A percentile compares a stretch with the other conserved stretches of the same genome.
These are phyloP conservation scores for Glyptemys insculpta DNA, from an alignment of 2,797 vertebrate genomes.

Conservation along the genomic window DNA sequence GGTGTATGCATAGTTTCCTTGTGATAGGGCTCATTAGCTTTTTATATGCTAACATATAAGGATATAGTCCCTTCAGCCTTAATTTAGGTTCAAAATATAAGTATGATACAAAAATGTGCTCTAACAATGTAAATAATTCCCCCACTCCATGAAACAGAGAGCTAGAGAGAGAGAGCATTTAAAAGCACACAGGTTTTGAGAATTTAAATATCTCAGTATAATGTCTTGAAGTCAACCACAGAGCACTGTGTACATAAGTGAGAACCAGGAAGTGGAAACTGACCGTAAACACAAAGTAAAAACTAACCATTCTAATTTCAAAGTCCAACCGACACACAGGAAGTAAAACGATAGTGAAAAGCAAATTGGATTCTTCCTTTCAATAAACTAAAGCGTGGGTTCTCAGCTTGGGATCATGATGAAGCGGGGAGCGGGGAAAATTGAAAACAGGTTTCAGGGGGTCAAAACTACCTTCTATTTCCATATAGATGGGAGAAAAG, in stretches of 20 bases:
- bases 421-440: not conserved
- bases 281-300: slow-evolving; percentile 58
- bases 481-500: not conserved
- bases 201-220: slow-evolving; percentile 36
- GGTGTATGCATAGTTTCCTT: not conserved
- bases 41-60: not conserved
- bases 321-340: slow-evolving; percentile 4
- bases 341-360: slow-evolving; percentile 25
- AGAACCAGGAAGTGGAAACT: slow-evolving; percentile 51
- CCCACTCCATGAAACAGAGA: not conserved
- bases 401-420: not conserved
- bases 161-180: not conserved
- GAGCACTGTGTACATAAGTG: slow-evolving; percentile 50
- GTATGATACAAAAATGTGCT: not conserved
- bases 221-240: slow-evolving; percentile 28
- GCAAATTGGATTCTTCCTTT: slow-evolving; percentile 49
- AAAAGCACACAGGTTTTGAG: not conserved
- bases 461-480: not conserved
- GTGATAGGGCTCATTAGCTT: not conserved
- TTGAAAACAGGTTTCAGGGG: not conserved
- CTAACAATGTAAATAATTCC: not conserved
- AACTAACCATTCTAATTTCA: slow-evolving; percentile 43
- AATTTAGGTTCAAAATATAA: not conserved
- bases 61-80: not conserved
- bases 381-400: slow-evolving; percentile 23